Conservation (phyloP, 2,888 invertebrate species). For the Zygogramma bicolorata region DNA sequence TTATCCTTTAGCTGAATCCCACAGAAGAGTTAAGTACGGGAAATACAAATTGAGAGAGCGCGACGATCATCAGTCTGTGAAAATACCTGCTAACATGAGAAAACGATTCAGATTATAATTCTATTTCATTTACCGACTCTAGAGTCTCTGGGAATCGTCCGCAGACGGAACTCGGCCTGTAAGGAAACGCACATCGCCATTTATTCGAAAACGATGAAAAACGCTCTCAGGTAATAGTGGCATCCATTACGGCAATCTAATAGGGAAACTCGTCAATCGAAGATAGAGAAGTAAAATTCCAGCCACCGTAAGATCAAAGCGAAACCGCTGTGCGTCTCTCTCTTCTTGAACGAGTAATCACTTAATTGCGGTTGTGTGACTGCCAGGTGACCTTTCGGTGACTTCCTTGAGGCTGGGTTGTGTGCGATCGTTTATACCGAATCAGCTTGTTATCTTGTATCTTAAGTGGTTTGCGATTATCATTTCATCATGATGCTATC, state of each 20-base stretch:
- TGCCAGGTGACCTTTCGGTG: conserved; percentile 4
- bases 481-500: not conserved
- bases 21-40: not conserved
- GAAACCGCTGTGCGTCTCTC: not conserved
- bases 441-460: not conserved
- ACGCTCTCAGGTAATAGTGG: not conserved
- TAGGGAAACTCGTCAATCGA: not conserved
- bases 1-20: not conserved
- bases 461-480: not conserved
- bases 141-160: not conserved
- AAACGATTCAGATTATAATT: conserved; percentile 5
- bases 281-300: not conserved
- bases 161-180: not conserved
- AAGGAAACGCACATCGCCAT: not conserved
- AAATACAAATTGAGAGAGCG: conserved; percentile 8
- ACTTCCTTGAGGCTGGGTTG: not conserved
- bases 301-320: conserved; percentile 5
- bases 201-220: not conserved
- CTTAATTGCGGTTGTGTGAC: not conserved
- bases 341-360: not conserved
- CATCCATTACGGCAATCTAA: not conserved
- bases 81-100: conserved; percentile 17
- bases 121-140: not conserved
- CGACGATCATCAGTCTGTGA: conserved; percentile 5
- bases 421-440: not conserved